Evolutionary conservation across 2,888 invertebrate species (phyloP).

Genomic region (Agonopterix arenella): DNA sequence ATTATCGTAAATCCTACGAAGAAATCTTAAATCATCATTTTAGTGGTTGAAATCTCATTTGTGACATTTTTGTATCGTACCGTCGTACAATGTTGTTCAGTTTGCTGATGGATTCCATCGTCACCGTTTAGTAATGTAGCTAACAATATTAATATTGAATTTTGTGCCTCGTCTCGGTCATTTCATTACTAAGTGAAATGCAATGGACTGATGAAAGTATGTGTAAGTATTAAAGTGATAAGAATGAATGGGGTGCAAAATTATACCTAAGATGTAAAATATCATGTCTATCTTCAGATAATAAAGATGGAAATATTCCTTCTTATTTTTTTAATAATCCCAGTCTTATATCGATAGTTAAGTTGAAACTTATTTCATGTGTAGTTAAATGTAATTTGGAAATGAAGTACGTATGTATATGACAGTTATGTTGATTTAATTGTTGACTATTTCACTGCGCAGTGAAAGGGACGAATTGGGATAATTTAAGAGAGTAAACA

Average conservation of each 20-base stretch:
- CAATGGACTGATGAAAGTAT: slow-evolving; percentile 22
- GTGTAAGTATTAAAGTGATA: slow-evolving; percentile 15
- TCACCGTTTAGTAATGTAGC: neutral
- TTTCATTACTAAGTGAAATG: neutral
- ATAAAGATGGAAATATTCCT: slow-evolving; percentile 41
- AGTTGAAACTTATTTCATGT: too few relatives aligned
- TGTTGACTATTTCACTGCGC: neutral
- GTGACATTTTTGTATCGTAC: slow-evolving; percentile 11
- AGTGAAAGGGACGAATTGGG: neutral
- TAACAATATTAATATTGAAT: neutral
- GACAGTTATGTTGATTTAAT: too few relatives aligned
- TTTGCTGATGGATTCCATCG: too few relatives aligned
- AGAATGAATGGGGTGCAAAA: slow-evolving; percentile 31
- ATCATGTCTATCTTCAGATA: slow-evolving; percentile 31
- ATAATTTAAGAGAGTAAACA: slow-evolving; percentile 17
- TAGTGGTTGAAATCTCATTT: slow-evolving; percentile 24
- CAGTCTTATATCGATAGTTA: too few relatives aligned
- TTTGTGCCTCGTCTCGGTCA: slow-evolving; percentile 9
- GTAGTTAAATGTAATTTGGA: too few relatives aligned
- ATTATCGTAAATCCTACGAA: neutral
- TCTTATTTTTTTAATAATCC: slow-evolving; percentile 18
- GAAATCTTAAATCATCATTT: too few relatives aligned
- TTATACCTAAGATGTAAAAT: slow-evolving; percentile 39
- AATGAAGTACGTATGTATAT: too few relatives aligned
- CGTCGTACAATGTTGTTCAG: too few relatives aligned